phyloP scores from a whole-genome alignment of 2,113 vertebrate species.

The Chroicocephalus ridibundus region DNA sequence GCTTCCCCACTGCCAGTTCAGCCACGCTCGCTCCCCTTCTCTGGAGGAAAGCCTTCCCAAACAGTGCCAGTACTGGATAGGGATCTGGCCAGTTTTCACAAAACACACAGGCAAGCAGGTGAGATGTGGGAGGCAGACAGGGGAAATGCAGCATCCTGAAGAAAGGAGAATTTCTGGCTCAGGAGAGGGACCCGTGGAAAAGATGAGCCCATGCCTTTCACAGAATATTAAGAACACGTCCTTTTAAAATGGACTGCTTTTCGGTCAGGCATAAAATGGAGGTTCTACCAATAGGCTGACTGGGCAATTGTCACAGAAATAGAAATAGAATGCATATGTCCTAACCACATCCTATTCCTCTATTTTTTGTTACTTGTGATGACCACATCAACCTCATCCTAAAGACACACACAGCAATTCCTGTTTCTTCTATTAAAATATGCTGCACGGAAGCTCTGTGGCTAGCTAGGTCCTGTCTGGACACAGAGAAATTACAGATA shows the following conservation, averaged over 20 bases:
- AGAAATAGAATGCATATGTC: background rate
- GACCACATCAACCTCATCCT: background rate
- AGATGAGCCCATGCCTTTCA: background rate
- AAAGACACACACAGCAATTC: background rate
- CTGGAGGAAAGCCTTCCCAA: background rate
- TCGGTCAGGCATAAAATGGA: background rate
- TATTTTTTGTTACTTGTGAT: background rate
- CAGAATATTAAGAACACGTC: background rate
- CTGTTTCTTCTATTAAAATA: background rate
- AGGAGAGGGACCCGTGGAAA: background rate
- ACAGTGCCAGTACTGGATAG: fast-evolving
- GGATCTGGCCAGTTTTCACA: background rate
- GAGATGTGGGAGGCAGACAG: background rate
- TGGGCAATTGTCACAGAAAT: background rate
- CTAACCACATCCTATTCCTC: background rate
- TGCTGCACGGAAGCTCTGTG: background rate
- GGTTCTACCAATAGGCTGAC: background rate
- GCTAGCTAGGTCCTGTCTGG: background rate
- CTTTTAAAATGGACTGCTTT: background rate
- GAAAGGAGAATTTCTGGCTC: background rate
- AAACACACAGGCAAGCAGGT: background rate
- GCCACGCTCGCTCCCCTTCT: background rate
- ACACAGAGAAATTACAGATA: background rate
- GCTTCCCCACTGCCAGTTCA: background rate
- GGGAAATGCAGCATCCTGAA: background rate